These are phyloP conservation scores for Homalodisca vitripennis DNA, from an alignment of 1,140 invertebrate species.

Conservation along the genomic window DNA sequence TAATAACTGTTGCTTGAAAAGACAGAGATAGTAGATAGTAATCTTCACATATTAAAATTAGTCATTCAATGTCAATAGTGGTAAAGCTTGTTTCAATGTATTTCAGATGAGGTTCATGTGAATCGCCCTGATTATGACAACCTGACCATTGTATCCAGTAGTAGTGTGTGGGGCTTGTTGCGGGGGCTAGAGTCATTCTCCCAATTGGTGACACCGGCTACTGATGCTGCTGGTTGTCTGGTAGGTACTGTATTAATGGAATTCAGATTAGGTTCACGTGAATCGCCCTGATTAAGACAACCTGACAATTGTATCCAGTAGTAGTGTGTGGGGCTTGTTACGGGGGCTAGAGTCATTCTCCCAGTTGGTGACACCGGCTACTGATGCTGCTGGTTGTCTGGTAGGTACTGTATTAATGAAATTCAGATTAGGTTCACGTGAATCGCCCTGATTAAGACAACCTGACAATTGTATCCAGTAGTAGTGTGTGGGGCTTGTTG, in stretches of 20 bases:
- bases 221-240: not conserved
- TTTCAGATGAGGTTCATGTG: conserved; percentile 13
- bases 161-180: conserved; percentile 73
- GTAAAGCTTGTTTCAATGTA: not conserved
- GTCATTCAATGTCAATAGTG: too few species aligned
- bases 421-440: conserved; percentile 4
- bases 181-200: conserved; percentile 77
- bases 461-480: conserved; percentile 40
- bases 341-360: conserved; percentile 77
- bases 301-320: conserved; percentile 40
- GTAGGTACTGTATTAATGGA: not conserved
- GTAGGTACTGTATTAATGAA: not conserved
- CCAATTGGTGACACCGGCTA: conserved; percentile 53
- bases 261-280: conserved; percentile 4
- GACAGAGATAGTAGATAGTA: too few species aligned
- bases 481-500: conserved; percentile 73
- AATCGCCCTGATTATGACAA: not conserved
- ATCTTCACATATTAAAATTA: too few species aligned
- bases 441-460: not conserved
- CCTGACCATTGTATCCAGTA: conserved; percentile 40
- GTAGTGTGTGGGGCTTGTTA: conserved; percentile 73
- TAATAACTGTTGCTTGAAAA: too few species aligned
- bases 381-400: not conserved
- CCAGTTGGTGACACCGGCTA: conserved; percentile 53
- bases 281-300: not conserved